phyloP scores from a whole-genome alignment of 2,888 invertebrate genomes.

The Apamea crenata region DNA sequence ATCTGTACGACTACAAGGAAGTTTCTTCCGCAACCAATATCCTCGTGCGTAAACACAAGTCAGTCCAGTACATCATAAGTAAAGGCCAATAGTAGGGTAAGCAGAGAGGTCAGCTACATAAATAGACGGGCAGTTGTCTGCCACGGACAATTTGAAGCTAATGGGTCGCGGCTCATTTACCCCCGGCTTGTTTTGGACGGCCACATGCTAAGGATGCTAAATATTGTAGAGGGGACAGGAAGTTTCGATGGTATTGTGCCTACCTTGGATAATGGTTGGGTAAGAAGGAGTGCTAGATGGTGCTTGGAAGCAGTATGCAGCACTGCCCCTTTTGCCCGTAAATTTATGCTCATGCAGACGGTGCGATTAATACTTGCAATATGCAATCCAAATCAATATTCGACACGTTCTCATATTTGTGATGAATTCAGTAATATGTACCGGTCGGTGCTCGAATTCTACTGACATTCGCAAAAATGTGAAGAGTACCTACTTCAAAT shows the following conservation, averaged over 20 bases:
- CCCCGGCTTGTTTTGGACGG: slow-evolving; percentile 71
- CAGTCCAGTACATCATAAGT: slow-evolving; percentile 62
- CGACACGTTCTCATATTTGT: not conserved
- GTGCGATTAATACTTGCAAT: not conserved
- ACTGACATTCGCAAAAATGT: not conserved
- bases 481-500: not conserved
- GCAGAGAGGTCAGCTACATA: slow-evolving; percentile 70
- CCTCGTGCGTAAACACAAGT: slow-evolving; percentile 57
- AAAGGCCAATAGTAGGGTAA: slow-evolving; percentile 60
- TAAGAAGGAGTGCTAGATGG: not conserved
- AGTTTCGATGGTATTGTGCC: slow-evolving; percentile 5
- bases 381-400: not conserved
- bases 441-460: too few species aligned
- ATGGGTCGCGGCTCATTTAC: slow-evolving; percentile 82
- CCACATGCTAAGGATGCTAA: slow-evolving; percentile 61
- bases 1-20: not conserved
- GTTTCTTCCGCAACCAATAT: slow-evolving; percentile 15
- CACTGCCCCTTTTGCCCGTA: not conserved
- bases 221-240: slow-evolving; percentile 48
- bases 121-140: slow-evolving; percentile 74
- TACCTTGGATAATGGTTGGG: not conserved
- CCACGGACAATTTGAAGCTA: slow-evolving; percentile 81
- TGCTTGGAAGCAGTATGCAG: not conserved
- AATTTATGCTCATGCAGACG: not conserved
- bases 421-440: not conserved